Base-by-base conservation (phyloP, 2,113 vertebrate genomes). In the Salvelinus fontinalis region DNA sequence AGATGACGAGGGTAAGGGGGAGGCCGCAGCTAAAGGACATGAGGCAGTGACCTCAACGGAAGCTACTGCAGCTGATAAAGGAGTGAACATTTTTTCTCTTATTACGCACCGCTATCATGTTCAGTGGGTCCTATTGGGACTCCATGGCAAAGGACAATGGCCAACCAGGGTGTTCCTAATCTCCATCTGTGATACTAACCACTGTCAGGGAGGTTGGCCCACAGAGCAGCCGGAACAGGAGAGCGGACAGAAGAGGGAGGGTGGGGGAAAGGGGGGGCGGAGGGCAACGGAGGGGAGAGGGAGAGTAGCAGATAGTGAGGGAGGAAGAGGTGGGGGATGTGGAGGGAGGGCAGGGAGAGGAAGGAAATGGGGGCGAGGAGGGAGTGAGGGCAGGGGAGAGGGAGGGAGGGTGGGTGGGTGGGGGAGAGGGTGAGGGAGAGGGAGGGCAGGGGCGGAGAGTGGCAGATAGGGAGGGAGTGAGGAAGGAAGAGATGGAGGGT, bases 21-120 rank as follows among this genome's bases (percentile, higher is more conserved):
- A 67, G 73, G 76, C 72, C 57, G 59, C 44, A 69, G 57, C 34
- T 77, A 81, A 77, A 73, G 65, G 69, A 76, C 70, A 72, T 75
- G 71, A 84, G 79, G 67, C 66, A 66, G 74, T 83, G 74, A 85
- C 78, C 74, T 85, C 81, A 81, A 75, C 77, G 85, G 88, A 90
- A 88, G 75, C 79, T 83, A 83, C 74, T 75, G 71, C 70, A 74
- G 75, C 80, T 86, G 89, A 88, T 88, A 84, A 88, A 74, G 54
- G 70, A 70, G 71, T 71, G 68, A 83, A 80, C 81, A 71, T 14
- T n/a, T 78, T 71, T 66, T 87, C 74, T 85, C 80, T 79, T 77
- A 44, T 80, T 71, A 70, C 49, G 12, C 62, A 39, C 65, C 67
- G 70, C 75, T 80, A 84, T 87, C 70, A 78, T 71, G 57, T 78